Evolutionary conservation across 37 sponge, comb jelly and placozoan species (phyloP).

Genomic region (Hexactinellida sp.): DNA sequence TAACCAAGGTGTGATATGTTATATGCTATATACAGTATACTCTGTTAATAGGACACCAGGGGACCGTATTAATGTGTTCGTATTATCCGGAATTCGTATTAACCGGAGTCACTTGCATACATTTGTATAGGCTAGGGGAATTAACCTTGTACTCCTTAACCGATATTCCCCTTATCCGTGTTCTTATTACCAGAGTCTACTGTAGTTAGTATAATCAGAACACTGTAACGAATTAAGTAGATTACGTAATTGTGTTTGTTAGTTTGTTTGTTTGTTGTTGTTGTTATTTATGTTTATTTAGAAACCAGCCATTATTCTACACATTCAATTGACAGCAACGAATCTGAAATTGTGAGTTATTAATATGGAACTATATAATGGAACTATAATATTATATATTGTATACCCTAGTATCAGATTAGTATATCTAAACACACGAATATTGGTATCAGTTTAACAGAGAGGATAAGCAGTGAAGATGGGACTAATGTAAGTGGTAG

Average conservation of each 20-base stretch:
- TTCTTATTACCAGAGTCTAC: no score
- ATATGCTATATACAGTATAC: no score
- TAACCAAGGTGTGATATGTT: not conserved
- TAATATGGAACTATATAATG: not conserved
- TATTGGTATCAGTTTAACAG: not conserved
- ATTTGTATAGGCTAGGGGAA: no score
- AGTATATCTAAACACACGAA: not conserved
- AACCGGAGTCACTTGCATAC: no score
- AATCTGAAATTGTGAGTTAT: not conserved
- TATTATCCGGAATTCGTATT: no score
- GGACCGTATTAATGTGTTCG: no score
- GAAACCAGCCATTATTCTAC: not conserved
- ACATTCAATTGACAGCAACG: not conserved
- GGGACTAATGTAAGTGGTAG: not conserved
- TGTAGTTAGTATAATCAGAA: no score
- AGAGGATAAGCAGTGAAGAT: not conserved
- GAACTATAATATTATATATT: no score
- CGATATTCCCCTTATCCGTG: no score
- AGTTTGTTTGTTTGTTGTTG: not conserved
- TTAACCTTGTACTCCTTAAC: no score
- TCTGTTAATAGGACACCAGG: no score
- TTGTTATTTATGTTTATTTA: not conserved
- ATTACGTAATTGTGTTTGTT: not conserved
- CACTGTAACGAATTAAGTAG: no score
- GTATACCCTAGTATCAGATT: not conserved